phyloP scores from a whole-genome alignment of 2,113 vertebrate genomes.

The Scalopus aquaticus region DNA sequence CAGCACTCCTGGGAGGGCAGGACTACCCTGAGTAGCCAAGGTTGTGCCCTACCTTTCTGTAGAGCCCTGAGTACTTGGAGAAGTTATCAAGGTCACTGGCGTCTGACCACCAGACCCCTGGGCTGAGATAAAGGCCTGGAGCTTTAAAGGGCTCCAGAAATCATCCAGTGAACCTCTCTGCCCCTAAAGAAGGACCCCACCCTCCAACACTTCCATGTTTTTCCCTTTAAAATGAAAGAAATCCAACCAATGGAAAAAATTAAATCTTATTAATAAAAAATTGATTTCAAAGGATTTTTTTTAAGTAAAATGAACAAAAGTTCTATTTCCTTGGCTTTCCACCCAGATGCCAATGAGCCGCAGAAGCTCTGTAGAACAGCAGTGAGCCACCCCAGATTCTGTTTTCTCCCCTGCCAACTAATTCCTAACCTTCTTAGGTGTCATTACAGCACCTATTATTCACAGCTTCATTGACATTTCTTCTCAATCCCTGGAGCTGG shows the following conservation, averaged over 20 bases:
- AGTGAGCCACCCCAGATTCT: background rate
- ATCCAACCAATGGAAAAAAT: too few relatives aligned
- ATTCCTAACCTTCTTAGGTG: conserved; percentile 60
- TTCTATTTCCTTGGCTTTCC: background rate
- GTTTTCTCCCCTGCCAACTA: conserved; percentile 50
- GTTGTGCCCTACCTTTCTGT: background rate
- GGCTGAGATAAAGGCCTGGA: background rate
- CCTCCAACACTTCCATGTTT: background rate
- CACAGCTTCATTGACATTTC: conserved; percentile 69
- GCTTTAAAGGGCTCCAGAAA: background rate
- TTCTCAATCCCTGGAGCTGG: conserved; percentile 40
- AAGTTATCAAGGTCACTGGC: background rate
- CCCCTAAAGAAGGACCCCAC: background rate
- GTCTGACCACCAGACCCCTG: background rate
- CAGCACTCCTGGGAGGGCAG: background rate
- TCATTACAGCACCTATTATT: conserved; percentile 61
- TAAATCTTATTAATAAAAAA: too few relatives aligned
- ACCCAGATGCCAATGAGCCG: background rate
- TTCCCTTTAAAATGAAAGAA: background rate
- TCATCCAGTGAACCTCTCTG: background rate
- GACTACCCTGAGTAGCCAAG: background rate
- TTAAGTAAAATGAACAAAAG: background rate
- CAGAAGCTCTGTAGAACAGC: background rate
- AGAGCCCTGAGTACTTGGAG: background rate
- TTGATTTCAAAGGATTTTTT: too few relatives aligned